Evolutionary conservation across 64 coral and sea anemone genomes (phyloP).

Genomic region (Stylophora pistillata): DNA sequence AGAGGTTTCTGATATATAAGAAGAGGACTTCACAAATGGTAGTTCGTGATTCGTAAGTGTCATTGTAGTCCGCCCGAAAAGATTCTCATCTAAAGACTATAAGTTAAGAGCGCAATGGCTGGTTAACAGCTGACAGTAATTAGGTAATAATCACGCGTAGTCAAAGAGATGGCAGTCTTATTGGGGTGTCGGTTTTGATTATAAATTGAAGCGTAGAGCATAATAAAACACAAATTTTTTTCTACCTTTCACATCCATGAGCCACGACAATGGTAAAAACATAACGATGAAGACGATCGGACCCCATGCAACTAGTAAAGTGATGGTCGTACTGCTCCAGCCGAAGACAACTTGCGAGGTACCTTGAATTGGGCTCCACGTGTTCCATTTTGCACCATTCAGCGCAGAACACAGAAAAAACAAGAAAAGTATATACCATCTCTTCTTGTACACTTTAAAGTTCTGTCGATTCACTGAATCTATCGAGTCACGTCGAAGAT

Average conservation of each 20-base stretch:
- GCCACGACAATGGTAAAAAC: slow-evolving; percentile 53
- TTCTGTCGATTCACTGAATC: background rate
- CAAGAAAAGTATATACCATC: slow-evolving; percentile 62
- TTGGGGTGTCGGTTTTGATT: too few species aligned
- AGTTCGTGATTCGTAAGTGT: too few species aligned
- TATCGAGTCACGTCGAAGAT: background rate
- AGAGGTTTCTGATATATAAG: too few species aligned
- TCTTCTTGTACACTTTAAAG: slow-evolving; percentile 50
- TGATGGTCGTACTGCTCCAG: slow-evolving; percentile 48
- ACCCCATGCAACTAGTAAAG: slow-evolving; percentile 40
- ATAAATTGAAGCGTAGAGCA: too few species aligned
- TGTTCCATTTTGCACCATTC: slow-evolving; percentile 50
- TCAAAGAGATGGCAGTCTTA: too few species aligned
- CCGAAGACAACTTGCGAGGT: slow-evolving; percentile 55
- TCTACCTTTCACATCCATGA: slow-evolving; percentile 65
- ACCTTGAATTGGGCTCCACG: slow-evolving; percentile 60
- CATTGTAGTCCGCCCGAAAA: too few species aligned
- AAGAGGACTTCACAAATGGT: too few species aligned
- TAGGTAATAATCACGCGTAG: too few species aligned
- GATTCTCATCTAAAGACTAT: too few species aligned
- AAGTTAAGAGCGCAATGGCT: too few species aligned
- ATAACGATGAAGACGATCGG: slow-evolving; percentile 20
- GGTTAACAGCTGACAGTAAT: too few species aligned
- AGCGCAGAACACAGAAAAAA: slow-evolving; percentile 33
- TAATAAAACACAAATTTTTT: background rate